Evolutionary conservation across 2,888 invertebrate species (phyloP), one percentile per base, ranked within the genome.

Genomic region (Spisula solida): DNA sequence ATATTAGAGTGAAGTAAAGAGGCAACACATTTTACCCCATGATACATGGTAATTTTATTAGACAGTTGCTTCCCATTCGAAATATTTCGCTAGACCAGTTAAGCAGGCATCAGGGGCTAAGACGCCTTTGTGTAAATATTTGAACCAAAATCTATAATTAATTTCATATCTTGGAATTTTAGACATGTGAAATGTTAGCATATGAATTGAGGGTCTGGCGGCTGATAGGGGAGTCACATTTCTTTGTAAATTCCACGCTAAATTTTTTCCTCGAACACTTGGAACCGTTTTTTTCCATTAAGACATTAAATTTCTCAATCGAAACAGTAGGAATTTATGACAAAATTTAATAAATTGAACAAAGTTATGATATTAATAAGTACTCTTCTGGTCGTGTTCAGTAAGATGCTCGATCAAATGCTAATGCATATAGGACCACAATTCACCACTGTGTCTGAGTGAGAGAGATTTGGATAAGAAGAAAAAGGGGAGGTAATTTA

Each of bases 81-180:
- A 87, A 87, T 81, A n/a, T 31, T 56, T 18, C 25, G 31, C 31
- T 60, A 84, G 85, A 85, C 81, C 60, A 55, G 18, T 51, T 75
- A 60, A 88, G 66, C 79, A 56, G 31, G 66, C 41, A 25, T 80
- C 60, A 25, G n/a, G 60, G 78, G 25, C 66, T 34, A 78, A 83
- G 89, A 86, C 89, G 89, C 89, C 89, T 83, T 86, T 86, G 86
- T 89, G 86, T 89, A 89, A 89, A 89, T 86, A 89, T 89, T 89
- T 89, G 89, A 86, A 89, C 89, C 85, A 70, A 89, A 89, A 89
- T 89, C 89, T 89, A 89, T 89, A 89, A 89, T 89, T 86, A 89
- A 89, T 89, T 89, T 89, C 89, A 89, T 89, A 86, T 87, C 82
- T 70, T 78, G 82, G 87, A 87, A 87, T 87, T 87, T 82, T 87